A percentile compares a stretch with the other conserved stretches of the same genome.
phyloP scores from a whole-genome alignment of 2,797 vertebrate genomes.

The Typhlichthys eigenmanni region DNA sequence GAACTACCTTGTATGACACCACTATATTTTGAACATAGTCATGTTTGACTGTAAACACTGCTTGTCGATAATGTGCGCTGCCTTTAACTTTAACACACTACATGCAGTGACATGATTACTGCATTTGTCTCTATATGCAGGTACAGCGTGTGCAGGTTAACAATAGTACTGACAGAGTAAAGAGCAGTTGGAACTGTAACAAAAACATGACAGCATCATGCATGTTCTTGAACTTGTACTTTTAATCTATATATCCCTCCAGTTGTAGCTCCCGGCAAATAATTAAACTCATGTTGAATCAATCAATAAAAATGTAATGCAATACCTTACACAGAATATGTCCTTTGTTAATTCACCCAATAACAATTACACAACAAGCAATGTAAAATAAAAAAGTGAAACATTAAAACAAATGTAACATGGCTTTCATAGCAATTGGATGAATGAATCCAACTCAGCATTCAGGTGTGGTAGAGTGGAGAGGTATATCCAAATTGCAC shows the following conservation, averaged over 20 bases:
- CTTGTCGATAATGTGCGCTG: conserved; percentile 38
- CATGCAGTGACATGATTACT: conserved; percentile 7
- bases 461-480: no score
- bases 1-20: conserved; percentile 53
- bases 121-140: conserved; percentile 22
- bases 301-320: conserved; percentile 71
- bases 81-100: no score
- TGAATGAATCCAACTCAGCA: no score
- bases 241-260: conserved; percentile 61
- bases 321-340: conserved; percentile 40
- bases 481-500: no score
- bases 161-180: not conserved
- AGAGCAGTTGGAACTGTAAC: conserved; percentile 12
- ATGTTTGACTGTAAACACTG: conserved; percentile 54
- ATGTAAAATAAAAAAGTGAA: no score
- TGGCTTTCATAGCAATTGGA: no score
- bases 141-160: conserved; percentile 12
- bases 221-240: conserved; percentile 71
- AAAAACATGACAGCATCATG: conserved; percentile 58
- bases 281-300: conserved; percentile 59
- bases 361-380: not conserved
- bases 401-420: not conserved
- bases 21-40: conserved; percentile 37
- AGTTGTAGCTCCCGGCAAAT: conserved; percentile 58
- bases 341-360: conserved; percentile 12